These are phyloP conservation scores for Megastigmus dorsalis DNA, from an alignment of 2,888 invertebrate genomes.

Conservation along the genomic window DNA sequence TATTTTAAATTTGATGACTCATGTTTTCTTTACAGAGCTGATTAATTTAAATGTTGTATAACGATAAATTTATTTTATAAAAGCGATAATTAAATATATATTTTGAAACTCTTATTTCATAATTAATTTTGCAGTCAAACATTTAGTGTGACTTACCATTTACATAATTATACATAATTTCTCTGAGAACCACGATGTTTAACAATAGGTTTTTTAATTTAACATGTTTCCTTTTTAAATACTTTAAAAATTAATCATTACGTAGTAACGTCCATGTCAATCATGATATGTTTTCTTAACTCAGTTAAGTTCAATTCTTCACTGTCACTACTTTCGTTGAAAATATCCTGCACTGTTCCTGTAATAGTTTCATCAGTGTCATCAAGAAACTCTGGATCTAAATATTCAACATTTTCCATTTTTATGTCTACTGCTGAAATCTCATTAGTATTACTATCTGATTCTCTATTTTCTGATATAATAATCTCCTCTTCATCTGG, in stretches of 20 bases:
- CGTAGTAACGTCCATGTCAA: slow-evolving; percentile 59
- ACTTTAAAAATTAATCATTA: slow-evolving; percentile 48
- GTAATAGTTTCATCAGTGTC: slow-evolving; percentile 58
- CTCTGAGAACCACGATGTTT: background rate
- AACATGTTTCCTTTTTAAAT: background rate
- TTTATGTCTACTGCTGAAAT: slow-evolving; percentile 1
- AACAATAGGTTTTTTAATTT: slow-evolving; percentile 31
- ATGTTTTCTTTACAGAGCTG: too few relatives aligned
- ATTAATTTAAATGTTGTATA: too few relatives aligned
- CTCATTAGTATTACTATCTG: background rate
- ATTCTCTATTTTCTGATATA: slow-evolving; percentile 5
- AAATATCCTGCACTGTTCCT: slow-evolving; percentile 71
- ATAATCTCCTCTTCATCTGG: slow-evolving; percentile 15
- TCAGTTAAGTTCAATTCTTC: slow-evolving; percentile 60
- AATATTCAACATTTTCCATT: slow-evolving; percentile 49
- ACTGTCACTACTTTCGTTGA: slow-evolving; percentile 67
- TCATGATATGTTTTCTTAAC: slow-evolving; percentile 62
- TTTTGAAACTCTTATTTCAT: too few relatives aligned
- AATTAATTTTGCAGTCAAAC: background rate
- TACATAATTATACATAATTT: background rate
- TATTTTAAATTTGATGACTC: too few relatives aligned
- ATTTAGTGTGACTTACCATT: background rate
- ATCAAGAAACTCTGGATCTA: slow-evolving; percentile 38
- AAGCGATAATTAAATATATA: too few relatives aligned
- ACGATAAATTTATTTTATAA: too few relatives aligned